Evolutionary conservation across 2,888 invertebrate species (phyloP).

Genomic region (Drosophila cognata): DNA sequence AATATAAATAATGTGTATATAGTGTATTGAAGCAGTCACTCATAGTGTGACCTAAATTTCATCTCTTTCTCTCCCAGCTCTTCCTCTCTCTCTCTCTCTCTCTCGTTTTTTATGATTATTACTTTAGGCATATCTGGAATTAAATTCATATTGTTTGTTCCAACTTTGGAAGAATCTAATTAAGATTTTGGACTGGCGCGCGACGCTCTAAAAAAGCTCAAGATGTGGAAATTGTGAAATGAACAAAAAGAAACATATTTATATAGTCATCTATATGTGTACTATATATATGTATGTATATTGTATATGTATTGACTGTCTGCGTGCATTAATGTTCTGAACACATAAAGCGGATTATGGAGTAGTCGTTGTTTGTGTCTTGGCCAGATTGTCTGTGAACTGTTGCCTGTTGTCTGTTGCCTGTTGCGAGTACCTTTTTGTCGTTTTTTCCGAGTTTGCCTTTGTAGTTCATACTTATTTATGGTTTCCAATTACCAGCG

Average conservation of each 20-base stretch:
- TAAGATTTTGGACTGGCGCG: slow-evolving; percentile 51
- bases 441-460: slow-evolving; percentile 50
- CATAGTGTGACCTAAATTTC: slow-evolving; percentile 33
- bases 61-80: not conserved
- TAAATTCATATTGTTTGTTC: slow-evolving; percentile 16
- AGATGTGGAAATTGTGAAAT: slow-evolving; percentile 49
- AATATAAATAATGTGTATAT: not conserved
- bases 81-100: not conserved
- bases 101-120: slow-evolving; percentile 4
- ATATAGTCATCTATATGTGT: slow-evolving; percentile 15
- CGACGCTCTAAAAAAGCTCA: slow-evolving; percentile 25
- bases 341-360: slow-evolving; percentile 70
- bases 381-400: slow-evolving; percentile 22
- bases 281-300: slow-evolving; percentile 1
- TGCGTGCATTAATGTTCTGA: slow-evolving; percentile 25
- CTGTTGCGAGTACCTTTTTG: slow-evolving; percentile 34
- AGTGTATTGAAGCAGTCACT: slow-evolving; percentile 37
- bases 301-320: slow-evolving; percentile 12
- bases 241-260: slow-evolving; percentile 46
- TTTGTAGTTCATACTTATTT: slow-evolving; percentile 53
- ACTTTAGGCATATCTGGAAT: slow-evolving; percentile 21
- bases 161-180: slow-evolving; percentile 64
- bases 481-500: slow-evolving; percentile 66
- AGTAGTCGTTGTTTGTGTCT: slow-evolving; percentile 26
- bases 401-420: slow-evolving; percentile 9